phyloP scores from a whole-genome alignment of 2,113 vertebrate species.

The Eleginops maclovinus region DNA sequence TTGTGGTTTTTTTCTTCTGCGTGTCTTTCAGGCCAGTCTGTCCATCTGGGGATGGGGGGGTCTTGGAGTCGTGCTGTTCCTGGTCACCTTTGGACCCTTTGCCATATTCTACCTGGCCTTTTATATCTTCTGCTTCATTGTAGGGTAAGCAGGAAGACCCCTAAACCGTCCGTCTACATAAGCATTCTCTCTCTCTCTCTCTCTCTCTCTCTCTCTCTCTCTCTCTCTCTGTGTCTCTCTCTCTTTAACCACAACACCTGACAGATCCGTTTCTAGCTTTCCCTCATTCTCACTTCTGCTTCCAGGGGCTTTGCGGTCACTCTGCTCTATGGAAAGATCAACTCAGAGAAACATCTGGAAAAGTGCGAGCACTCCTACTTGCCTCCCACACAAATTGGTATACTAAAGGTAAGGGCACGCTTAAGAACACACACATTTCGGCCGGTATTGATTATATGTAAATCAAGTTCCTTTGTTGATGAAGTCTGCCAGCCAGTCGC shows the following conservation, averaged over 20 bases:
- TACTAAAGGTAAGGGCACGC: constrained; percentile 88
- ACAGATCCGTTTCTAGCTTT: background rate
- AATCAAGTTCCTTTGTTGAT: background rate
- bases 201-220: background rate
- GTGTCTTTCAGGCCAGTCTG: constrained; percentile 90
- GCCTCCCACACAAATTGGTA: constrained; percentile 89
- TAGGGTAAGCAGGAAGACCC: constrained; percentile 90
- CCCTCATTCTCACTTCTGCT: constrained; percentile 13
- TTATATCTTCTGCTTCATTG: constrained; percentile 98
- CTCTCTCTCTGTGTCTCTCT: background rate
- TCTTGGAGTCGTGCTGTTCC: constrained; percentile 95
- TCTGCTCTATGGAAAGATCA: constrained; percentile 97
- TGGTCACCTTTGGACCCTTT: constrained; percentile 97
- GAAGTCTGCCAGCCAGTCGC: background rate
- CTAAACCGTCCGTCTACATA: background rate
- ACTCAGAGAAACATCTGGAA: constrained; percentile 95
- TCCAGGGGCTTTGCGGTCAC: constrained; percentile 93
- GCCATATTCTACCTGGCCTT: constrained; percentile 98
- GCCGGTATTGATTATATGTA: background rate
- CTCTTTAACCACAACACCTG: background rate
- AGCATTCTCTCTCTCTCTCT: background rate
- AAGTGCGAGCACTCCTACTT: constrained; percentile 96
- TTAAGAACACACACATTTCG: background rate
- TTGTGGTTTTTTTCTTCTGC: constrained; percentile 35
- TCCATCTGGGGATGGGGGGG: constrained; percentile 99